A percentile compares a stretch with the other conserved stretches of the same genome.
phyloP scores from a whole-genome alignment of 2,113 vertebrate genomes.

The Chloropsis hardwickii region DNA sequence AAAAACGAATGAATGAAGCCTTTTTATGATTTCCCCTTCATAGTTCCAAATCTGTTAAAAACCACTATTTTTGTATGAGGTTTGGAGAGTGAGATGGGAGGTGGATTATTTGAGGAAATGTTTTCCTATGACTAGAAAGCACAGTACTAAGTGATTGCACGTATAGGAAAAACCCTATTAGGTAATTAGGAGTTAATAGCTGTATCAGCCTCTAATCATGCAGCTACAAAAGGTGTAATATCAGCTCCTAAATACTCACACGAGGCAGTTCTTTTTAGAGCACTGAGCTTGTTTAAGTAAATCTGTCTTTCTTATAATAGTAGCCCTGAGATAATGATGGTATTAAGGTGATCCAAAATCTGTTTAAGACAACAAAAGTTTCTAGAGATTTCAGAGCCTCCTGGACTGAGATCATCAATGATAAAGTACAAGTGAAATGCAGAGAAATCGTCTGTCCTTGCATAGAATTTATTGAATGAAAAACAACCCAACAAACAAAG shows the following conservation, averaged over 20 bases:
- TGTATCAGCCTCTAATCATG: background rate
- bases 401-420: background rate
- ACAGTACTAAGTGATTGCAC: background rate
- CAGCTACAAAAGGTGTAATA: background rate
- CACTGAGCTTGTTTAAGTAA: background rate
- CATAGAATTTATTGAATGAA: background rate
- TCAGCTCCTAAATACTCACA: background rate
- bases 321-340: background rate
- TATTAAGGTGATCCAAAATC: background rate
- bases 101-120: background rate
- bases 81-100: background rate
- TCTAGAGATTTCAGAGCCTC: background rate
- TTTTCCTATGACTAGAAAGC: background rate
- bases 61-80: background rate
- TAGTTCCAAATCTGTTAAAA: background rate
- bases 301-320: background rate
- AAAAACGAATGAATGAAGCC: accelerated
- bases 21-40: background rate
- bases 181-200: background rate
- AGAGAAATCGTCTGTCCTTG: background rate
- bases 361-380: background rate
- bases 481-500: background rate
- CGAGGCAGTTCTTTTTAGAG: background rate
- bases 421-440: background rate
- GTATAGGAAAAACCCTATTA: background rate